Percentiles rank a stretch among this genome's conserved stretches.
phyloP scores from a whole-genome alignment of 2,797 vertebrate species.

The Brachymystax lenok region DNA sequence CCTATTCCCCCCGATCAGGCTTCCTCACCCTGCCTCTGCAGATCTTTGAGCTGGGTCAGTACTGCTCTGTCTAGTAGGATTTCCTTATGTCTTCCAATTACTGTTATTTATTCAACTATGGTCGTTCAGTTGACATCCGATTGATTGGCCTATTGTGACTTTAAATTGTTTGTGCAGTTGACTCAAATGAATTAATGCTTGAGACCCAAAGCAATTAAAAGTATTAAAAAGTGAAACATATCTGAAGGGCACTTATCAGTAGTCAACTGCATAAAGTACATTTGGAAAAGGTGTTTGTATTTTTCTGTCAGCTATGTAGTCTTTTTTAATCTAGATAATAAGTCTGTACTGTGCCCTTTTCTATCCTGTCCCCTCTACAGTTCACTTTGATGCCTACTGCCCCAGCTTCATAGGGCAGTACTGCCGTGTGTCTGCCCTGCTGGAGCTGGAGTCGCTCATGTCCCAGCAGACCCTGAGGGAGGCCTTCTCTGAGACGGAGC shows the following conservation, averaged over 20 bases:
- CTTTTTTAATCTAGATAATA: neutral
- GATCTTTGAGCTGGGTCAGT: slow-evolving; percentile 90
- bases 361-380: slow-evolving; percentile 58
- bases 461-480: slow-evolving; percentile 90
- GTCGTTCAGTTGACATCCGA: neutral
- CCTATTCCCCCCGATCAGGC: slow-evolving; percentile 83
- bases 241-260: too few relatives aligned
- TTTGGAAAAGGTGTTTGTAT: neutral
- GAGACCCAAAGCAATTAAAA: too few relatives aligned
- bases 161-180: too few relatives aligned
- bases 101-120: neutral
- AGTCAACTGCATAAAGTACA: too few relatives aligned
- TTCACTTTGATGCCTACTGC: slow-evolving; percentile 87
- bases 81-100: neutral
- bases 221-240: too few relatives aligned
- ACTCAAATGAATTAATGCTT: too few relatives aligned
- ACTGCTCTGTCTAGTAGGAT: neutral
- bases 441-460: slow-evolving; percentile 89
- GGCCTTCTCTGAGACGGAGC: slow-evolving; percentile 87
- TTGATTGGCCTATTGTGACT: neutral
- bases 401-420: slow-evolving; percentile 86
- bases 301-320: neutral
- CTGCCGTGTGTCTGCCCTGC: slow-evolving; percentile 84
- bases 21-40: slow-evolving; percentile 89
- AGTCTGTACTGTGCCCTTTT: slow-evolving; percentile 1